Evolutionary conservation across 1,140 invertebrate genomes (phyloP).

Genomic region (Phortica variegata): DNA sequence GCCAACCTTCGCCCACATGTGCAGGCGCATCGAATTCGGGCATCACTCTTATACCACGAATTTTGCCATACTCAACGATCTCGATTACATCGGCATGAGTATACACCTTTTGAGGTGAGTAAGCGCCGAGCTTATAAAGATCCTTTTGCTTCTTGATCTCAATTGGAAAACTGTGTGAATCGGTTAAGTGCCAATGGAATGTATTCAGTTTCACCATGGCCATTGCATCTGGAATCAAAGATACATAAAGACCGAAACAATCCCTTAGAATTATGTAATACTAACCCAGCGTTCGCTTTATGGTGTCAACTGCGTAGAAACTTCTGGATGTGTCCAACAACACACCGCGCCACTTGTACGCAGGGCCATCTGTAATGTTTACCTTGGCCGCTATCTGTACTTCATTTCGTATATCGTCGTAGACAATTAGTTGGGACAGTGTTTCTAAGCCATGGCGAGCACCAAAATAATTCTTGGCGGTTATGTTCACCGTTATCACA

Average conservation of each 20-base stretch:
- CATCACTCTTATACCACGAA: slow-evolving; percentile 73
- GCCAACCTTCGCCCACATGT: slow-evolving; percentile 87
- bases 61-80: slow-evolving; percentile 70
- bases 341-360: slow-evolving; percentile 74
- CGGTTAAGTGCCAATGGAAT: slow-evolving; percentile 90
- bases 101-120: slow-evolving; percentile 67
- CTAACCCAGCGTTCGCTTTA: slow-evolving; percentile 69
- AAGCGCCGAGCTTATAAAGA: slow-evolving; percentile 72
- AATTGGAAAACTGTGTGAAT: slow-evolving; percentile 83
- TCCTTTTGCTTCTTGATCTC: slow-evolving; percentile 68
- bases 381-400: slow-evolving; percentile 62
- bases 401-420: slow-evolving; percentile 61
- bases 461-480: slow-evolving; percentile 70
- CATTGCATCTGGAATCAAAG: slow-evolving; percentile 71
- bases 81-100: slow-evolving; percentile 59
- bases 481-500: slow-evolving; percentile 63
- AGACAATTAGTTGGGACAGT: slow-evolving; percentile 72
- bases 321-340: slow-evolving; percentile 78
- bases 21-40: slow-evolving; percentile 87
- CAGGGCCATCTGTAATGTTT: slow-evolving; percentile 68
- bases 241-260: too few species aligned
- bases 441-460: slow-evolving; percentile 77
- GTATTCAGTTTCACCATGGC: slow-evolving; percentile 78
- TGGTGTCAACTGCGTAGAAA: slow-evolving; percentile 66
- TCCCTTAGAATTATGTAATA: too few species aligned